Conservation (phyloP, 2,888 invertebrate species). For the Pasiphila rectangulata region DNA sequence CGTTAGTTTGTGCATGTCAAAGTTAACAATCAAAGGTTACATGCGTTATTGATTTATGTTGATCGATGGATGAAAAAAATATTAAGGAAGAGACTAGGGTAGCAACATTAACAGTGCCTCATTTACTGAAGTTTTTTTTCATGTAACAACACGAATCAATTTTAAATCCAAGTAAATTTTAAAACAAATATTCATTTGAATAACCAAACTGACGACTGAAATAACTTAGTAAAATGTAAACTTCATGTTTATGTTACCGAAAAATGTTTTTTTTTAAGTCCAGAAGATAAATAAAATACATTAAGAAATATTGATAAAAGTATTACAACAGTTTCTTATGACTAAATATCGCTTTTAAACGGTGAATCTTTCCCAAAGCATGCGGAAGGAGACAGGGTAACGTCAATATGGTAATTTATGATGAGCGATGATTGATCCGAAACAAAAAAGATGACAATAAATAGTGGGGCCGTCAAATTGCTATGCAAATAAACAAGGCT, state of each 20-base stretch:
- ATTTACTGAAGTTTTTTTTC: too few relatives aligned
- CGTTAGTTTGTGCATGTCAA: constrained; percentile 51
- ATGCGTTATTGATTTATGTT: not conserved
- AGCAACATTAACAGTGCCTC: too few relatives aligned
- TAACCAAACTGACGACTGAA: too few relatives aligned
- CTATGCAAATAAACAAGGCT: constrained; percentile 10
- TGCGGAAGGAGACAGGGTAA: constrained; percentile 45
- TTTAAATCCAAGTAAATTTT: too few relatives aligned
- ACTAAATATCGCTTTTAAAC: not conserved
- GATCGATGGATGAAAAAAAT: not conserved
- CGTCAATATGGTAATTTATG: constrained; percentile 34
- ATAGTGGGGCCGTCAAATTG: constrained; percentile 15
- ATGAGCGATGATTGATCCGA: constrained; percentile 23
- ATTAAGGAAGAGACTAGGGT: not conserved
- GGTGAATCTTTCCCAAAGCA: constrained; percentile 14
- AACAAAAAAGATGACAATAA: constrained; percentile 22
- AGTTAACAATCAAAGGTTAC: constrained; percentile 31
- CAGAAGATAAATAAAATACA: too few relatives aligned
- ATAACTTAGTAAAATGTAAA: too few relatives aligned
- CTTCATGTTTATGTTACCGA: too few relatives aligned
- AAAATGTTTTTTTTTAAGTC: too few relatives aligned
- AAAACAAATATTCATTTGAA: too few relatives aligned
- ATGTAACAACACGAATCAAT: too few relatives aligned
- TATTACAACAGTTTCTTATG: not conserved
- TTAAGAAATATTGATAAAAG: too few relatives aligned